Conservation (phyloP, 2,888 invertebrate species). For the Drosophila borealis region DNA sequence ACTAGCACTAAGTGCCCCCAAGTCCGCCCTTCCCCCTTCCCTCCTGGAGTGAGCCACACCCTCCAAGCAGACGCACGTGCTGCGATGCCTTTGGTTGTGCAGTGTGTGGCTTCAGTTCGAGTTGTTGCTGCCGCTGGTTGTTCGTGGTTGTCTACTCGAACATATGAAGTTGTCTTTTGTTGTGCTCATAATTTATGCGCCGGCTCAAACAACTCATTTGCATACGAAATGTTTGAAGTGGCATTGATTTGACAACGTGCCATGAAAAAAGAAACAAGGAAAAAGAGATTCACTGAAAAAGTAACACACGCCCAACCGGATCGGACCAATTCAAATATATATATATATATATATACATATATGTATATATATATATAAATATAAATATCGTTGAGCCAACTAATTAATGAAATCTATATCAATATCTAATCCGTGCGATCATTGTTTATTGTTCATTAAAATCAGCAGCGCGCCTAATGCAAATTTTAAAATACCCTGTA, state of each 20-base stretch:
- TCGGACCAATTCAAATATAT: conserved; percentile 21
- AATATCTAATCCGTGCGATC: conserved; percentile 68
- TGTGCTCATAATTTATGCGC: conserved; percentile 66
- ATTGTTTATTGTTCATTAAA: conserved; percentile 54
- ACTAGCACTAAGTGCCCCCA: background rate
- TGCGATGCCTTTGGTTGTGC: conserved; percentile 8
- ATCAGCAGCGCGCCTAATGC: conserved; percentile 49
- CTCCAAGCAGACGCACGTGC: conserved; percentile 22
- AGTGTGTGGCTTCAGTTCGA: background rate
- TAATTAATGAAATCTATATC: conserved; percentile 77
- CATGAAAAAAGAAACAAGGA: conserved; percentile 25
- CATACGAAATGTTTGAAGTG: conserved; percentile 75
- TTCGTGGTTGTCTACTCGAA: conserved; percentile 17
- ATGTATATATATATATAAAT: conserved; percentile 13
- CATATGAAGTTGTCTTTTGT: conserved; percentile 69
- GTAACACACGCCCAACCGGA: conserved; percentile 31
- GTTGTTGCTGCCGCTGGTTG: conserved; percentile 24
- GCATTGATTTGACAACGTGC: conserved; percentile 74
- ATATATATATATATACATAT: conserved; percentile 11
- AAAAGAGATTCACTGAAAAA: conserved; percentile 25
- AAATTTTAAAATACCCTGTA: conserved; percentile 33
- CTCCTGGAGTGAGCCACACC: conserved; percentile 3
- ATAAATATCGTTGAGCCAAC: conserved; percentile 43
- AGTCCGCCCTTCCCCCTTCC: background rate
- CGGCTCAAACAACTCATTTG: conserved; percentile 57